phyloP scores from a whole-genome alignment of 2,888 invertebrate genomes.

The Anagyrus pseudococci region DNA sequence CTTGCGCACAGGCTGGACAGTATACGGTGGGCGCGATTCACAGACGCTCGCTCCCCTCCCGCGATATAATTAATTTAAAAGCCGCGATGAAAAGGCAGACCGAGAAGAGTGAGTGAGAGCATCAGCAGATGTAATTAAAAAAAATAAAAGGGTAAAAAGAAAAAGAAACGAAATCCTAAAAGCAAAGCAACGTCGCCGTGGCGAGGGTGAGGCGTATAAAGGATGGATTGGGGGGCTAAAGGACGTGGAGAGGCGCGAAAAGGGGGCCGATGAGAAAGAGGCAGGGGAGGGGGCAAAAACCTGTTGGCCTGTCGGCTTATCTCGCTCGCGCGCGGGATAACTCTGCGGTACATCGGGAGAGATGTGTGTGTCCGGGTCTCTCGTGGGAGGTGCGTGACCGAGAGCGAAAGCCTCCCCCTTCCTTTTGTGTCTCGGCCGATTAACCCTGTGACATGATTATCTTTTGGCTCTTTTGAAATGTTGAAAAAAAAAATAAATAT shows the following conservation, averaged over 20 bases:
- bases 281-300: conserved; percentile 12
- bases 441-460: too few relatives aligned
- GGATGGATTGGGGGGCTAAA: background rate
- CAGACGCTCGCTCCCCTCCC: too few relatives aligned
- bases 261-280: background rate
- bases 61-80: conserved; percentile 33
- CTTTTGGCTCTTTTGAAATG: too few relatives aligned
- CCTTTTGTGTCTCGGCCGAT: background rate
- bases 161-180: too few relatives aligned
- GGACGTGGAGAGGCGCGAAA: conserved; percentile 7
- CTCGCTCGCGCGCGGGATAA: background rate
- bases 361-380: conserved; percentile 46
- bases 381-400: conserved; percentile 26
- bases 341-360: background rate
- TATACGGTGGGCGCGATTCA: conserved; percentile 7
- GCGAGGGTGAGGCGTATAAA: conserved; percentile 3
- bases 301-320: conserved; percentile 37
- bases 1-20: background rate
- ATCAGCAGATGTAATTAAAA: conserved; percentile 32
- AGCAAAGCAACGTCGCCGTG: too few relatives aligned
- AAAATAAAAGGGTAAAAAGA: conserved; percentile 16
- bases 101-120: background rate
- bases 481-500: too few relatives aligned
- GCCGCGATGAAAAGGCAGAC: conserved; percentile 17
- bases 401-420: background rate